Evolutionary conservation across 2,888 invertebrate species (phyloP).

Genomic region (Heliconius sara): DNA sequence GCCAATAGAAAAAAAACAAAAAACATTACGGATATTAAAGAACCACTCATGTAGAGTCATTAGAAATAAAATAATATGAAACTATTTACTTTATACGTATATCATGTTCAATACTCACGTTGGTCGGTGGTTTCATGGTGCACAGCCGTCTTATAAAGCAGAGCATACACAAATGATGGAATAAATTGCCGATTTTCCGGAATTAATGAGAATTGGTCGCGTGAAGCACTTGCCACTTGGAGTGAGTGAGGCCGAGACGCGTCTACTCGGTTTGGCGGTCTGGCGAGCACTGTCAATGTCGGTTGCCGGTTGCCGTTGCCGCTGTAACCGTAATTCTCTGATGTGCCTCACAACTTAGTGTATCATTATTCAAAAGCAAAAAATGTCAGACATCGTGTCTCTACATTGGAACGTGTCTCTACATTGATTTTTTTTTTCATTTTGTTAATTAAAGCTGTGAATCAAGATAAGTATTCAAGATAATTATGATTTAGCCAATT

Average conservation of each 20-base stretch:
- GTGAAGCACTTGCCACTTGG: conserved; percentile 52
- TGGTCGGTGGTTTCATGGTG: conserved; percentile 79
- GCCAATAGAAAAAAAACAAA: background rate
- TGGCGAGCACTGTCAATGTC: conserved; percentile 69
- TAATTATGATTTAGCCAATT: no score
- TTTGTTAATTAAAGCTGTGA: background rate
- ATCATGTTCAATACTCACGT: conserved; percentile 62
- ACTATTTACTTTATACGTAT: background rate
- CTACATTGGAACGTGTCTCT: background rate
- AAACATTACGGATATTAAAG: background rate
- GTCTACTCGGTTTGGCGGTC: conserved; percentile 60
- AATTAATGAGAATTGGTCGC: conserved; percentile 25
- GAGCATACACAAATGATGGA: conserved; percentile 62
- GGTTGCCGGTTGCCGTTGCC: conserved; percentile 1
- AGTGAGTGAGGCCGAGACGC: conserved; percentile 68
- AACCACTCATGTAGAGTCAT: background rate
- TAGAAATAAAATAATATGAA: background rate
- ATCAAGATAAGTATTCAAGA: background rate
- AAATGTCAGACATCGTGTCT: conserved; percentile 31
- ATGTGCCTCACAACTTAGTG: conserved; percentile 25
- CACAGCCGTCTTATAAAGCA: conserved; percentile 66
- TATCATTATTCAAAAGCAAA: conserved; percentile 1
- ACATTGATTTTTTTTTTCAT: background rate
- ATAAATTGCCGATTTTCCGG: conserved; percentile 35
- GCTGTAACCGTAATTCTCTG: conserved; percentile 49